Evolutionary conservation across 2,888 invertebrate genomes (phyloP), one percentile per base, ranked within the genome.

Genomic region (Keiferia lycopersicella): DNA sequence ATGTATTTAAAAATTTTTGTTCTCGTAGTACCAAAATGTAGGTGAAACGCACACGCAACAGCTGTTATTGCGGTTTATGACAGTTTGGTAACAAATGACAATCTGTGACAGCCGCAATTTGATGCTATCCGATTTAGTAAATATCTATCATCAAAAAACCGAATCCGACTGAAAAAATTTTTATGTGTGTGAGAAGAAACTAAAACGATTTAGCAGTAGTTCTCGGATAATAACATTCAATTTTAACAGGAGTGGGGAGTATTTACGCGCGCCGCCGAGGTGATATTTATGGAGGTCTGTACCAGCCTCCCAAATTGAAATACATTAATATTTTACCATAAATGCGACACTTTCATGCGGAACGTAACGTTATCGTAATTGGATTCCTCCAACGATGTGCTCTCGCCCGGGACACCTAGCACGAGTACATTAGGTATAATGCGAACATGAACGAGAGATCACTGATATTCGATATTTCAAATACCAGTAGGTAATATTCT

Each of bases 271-370:
- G 79, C 78, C 82, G 77, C 71, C 83, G 81, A 84, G 80, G 82
- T 79, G 84, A 88, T 91, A 91, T 91, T 91, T 91, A 91, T 91
- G 86, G 87, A 86, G 90, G 91, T 91, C 86, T 88, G 83, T 85
- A 83, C 84, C 85, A 84, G 83, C 84, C 83, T 80, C 81, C 88
- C 88, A 89, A 91, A 91, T 91, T 91, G 91, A 91, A 91, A 91
- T 89, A 91, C 89, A 91, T 91, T 91, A 90, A 91, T 91, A 91
- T 91, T 88, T 90, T 88, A 91, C 88, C 89, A 90, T 89, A 90
- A 91, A 90, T 84, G 89, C 88, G 91, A 91, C 91, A 90, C 86
- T 90, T 91, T 88, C 88, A 84, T 85, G 86, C 85, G 86, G 81
- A 83, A 88, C 89, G 88, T 88, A 88, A 87, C 89, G 87, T 87